Base-by-base conservation (phyloP, 2,113 vertebrate genomes). In the Prunella fulvescens region DNA sequence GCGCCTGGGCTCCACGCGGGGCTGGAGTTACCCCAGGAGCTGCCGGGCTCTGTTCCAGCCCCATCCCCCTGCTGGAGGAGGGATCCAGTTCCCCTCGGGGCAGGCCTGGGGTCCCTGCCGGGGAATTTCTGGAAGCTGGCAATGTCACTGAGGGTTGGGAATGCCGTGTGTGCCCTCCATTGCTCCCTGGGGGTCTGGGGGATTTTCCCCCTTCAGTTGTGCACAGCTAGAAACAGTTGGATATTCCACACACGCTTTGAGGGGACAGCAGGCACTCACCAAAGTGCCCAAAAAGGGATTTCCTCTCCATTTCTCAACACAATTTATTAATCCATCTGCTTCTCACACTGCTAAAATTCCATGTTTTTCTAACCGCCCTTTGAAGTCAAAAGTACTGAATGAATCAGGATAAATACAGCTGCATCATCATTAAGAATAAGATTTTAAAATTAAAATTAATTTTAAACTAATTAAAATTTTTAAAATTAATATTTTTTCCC, bases 161-260 rank as follows among this genome's bases (percentile, higher is more conserved):
- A 9, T 14, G 33, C 5, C 0, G 3, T 1, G 5, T 4, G 39
- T 3, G 23, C 5, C 0, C 19, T 12, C 26, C 1, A 3, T 17
- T 4, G n/a, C 13, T 19, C 10, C 53, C 5, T 4, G 51, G 31
- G 19, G 12, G 0, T 48, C 29, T 33, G 39, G 42, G n/a, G 22
- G 12, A 7, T n/a, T n/a, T 20, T 4, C 2, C 33, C 50, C 33
- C 19, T 37, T 12, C 2, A 4, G 26, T 0, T 28, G 28, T 18
- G 33, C 37, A 2, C 37, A 8, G 47, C 33, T n/a, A 3, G n/a
- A 8, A 47, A 29, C 1, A 11, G 16, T 17, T 25, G 40, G 19
- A 2, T 18, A 3, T 31, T 39, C 35, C 74, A 10, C 19, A 7
- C n/a, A 10, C 1, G 1, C 29, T 11, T 7, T 62, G 28, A 54